A percentile compares a stretch with the other conserved stretches of the same genome.
Conservation (phyloP, 2,797 vertebrate species). For the Miichthys miiuy region DNA sequence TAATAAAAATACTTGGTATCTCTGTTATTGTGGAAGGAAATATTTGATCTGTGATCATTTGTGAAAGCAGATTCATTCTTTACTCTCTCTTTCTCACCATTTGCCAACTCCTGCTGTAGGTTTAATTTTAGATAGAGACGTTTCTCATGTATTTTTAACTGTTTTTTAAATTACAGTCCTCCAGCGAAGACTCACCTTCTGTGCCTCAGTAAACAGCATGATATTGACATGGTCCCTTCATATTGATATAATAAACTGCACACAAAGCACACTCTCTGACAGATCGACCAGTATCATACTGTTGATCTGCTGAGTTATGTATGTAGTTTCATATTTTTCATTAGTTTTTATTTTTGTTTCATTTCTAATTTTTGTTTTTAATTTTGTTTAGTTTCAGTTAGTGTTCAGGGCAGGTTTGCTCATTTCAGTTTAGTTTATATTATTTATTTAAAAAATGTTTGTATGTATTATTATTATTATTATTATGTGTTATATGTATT, state of each 20-base stretch:
- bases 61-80: not conserved
- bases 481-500: too few relatives aligned
- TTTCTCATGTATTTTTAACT: not conserved
- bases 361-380: too few relatives aligned
- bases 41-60: not conserved
- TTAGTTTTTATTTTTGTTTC: too few relatives aligned
- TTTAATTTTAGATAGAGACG: not conserved
- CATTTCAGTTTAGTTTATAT: too few relatives aligned
- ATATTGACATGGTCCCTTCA: not conserved
- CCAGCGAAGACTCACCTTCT: too few relatives aligned
- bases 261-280: not conserved
- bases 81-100: not conserved
- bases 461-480: too few relatives aligned
- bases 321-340: too few relatives aligned
- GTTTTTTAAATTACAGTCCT: too few relatives aligned
- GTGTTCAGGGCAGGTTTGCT: too few relatives aligned
- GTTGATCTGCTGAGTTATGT: not conserved
- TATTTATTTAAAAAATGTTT: too few relatives aligned
- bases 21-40: not conserved
- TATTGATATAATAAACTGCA: not conserved
- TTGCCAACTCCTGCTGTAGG: not conserved
- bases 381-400: too few relatives aligned
- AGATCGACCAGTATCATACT: not conserved
- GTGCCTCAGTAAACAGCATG: not conserved
- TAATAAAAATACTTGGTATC: not conserved